Base-by-base conservation (phyloP, 2,113 vertebrate species). In the Upupa epops region DNA sequence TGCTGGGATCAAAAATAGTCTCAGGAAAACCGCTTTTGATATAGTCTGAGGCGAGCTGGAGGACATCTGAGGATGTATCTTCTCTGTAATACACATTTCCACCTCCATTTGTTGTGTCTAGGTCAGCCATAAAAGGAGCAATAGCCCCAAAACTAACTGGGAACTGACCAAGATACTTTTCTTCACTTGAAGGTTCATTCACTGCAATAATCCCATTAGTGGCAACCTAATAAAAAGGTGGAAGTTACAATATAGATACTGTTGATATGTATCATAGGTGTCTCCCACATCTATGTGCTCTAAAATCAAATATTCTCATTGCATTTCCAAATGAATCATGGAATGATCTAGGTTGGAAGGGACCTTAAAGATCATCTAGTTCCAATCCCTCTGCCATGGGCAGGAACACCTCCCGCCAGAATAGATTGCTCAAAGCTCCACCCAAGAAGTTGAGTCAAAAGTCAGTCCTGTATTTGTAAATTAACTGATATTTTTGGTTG, bases 121-220 rank as follows among this genome's bases (percentile, higher is more conserved):
- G 91, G 92, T 99, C 98, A 8, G 98, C 98, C 82, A 98, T 97
- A 94, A 99, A 98, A 63, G 98, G 98, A 16, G 98, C 98, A 7
- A 98, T 96, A 65, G 97, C 97, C 13, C 98, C 98, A 28, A 99
- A 99, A 40, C 89, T 96, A 17, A 98, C 92, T 7, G 98, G 98
- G 89, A 98, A 98, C 19, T 92, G 95, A 73, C 98, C 98, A 6
- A 98, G 98, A 72, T 98, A 98, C 10, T 97, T 93, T 59, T 98
- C 97, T 95, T 98, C 95, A 20, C 87, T 94, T 13, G 97, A 92
- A 4, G 98, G 98, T 61, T 98, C 86, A 61, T 93, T 96, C 64
- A 97, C 96, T 84, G 98, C 98, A 81, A 99, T 97, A 83, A 99
- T 97, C 42, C 99, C 99, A 82, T 99, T 99, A 85, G 98, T 99